Base-by-base conservation (phyloP, 64 coral and sea anemone species). In the Trachythela sp. region DNA sequence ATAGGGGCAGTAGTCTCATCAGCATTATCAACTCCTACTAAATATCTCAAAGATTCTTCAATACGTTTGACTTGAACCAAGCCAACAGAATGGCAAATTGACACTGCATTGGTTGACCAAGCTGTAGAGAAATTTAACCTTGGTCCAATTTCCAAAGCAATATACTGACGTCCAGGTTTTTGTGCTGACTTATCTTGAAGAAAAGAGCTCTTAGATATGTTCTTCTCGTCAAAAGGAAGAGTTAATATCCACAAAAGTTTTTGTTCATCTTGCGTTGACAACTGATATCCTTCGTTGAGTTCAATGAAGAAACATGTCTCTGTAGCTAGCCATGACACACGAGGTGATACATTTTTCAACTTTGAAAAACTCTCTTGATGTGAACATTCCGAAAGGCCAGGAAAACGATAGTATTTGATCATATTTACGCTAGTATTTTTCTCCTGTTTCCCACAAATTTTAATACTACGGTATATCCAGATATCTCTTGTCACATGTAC, bases 61-160 rank as follows among this genome's bases (percentile, higher is more conserved):
- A 97, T 94, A 68, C 95, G 87, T 52, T 92, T 83, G 54, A 97
- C 89, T 24, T 83, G 36, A 45, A 94, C 54, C 91, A 97, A 94
- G 41, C 95, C 95, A 86, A 97, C 86, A 26, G 95, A 97, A 1
- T 88, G 88, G 71, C 95, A 97, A 90, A 97, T 94, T 9, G 95
- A 94, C 41, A 97, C 95, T 0, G 95, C 95, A 43, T 97, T 97
- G 22, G 95, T 97, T 9, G 95, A 97, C 89, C 91, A 94, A 9
- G 95, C 95, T 0, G 95, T 97, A 18, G 95, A 97, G 54, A 97
- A 97, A 77, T 97, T 97, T 34, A 97, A 70, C 70, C 95, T 97
- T 91, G 95, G 95, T 8, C 95, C 95, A 83, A 97, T 94, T 85
- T 97, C 95, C n/a, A 97, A 90, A 39, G 92, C 9, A 3, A 94